These are phyloP conservation scores for Smittia sp. DNA, from an alignment of 2,888 invertebrate species.

Conservation along the genomic window DNA sequence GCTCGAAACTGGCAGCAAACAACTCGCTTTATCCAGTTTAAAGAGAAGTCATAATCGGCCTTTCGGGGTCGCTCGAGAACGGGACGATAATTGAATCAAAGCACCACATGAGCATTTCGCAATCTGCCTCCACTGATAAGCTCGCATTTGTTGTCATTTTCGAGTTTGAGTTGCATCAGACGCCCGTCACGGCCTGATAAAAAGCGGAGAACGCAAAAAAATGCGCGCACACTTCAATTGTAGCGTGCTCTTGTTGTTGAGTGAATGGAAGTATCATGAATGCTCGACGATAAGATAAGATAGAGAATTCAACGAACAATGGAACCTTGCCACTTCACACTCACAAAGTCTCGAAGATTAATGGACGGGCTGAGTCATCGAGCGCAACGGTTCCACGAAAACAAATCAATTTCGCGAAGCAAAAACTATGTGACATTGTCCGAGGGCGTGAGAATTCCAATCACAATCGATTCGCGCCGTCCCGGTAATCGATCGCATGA, in stretches of 20 bases:
- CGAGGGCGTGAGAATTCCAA: constrained; percentile 26
- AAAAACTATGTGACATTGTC: constrained; percentile 19
- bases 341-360: background rate
- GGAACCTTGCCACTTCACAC: background rate
- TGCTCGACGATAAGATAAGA: background rate
- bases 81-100: too few relatives aligned
- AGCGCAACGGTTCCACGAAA: background rate
- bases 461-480: background rate
- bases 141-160: too few relatives aligned
- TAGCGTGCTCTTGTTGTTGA: background rate
- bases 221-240: background rate
- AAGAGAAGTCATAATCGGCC: too few relatives aligned
- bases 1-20: background rate
- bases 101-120: too few relatives aligned
- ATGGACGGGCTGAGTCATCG: background rate
- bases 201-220: too few relatives aligned
- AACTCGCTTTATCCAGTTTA: background rate
- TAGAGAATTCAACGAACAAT: background rate
- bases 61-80: background rate
- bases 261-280: background rate
- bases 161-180: background rate
- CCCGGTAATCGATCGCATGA: constrained; percentile 14
- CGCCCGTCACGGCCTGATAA: background rate
- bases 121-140: too few relatives aligned
- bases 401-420: background rate